Conservation (phyloP, 2,888 invertebrate species). For the Pocota personata region DNA sequence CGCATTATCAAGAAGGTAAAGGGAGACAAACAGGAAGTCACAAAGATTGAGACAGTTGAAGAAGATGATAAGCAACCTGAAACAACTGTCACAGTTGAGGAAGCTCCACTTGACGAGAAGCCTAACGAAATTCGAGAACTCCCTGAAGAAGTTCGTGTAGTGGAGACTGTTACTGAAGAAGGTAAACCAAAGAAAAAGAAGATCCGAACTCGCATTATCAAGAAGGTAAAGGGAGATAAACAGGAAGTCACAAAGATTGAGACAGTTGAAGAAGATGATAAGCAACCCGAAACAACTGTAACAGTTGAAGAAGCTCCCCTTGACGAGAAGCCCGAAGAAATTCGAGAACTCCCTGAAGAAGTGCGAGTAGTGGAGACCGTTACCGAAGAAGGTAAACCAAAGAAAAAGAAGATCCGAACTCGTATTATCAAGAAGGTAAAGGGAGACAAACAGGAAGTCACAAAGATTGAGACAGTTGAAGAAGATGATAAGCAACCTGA, state of each 20-base stretch:
- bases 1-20: background rate
- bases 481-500: slow-evolving; percentile 35
- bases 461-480: slow-evolving; percentile 30
- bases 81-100: slow-evolving; percentile 18
- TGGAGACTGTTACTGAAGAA: slow-evolving; percentile 5
- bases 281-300: slow-evolving; percentile 78
- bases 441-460: slow-evolving; percentile 39
- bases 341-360: slow-evolving; percentile 10
- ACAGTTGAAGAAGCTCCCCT: background rate
- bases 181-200: slow-evolving; percentile 64
- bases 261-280: slow-evolving; percentile 83
- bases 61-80: slow-evolving; percentile 12
- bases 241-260: slow-evolving; percentile 82
- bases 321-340: slow-evolving; percentile 3
- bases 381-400: slow-evolving; percentile 29
- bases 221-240: slow-evolving; percentile 80
- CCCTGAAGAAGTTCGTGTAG: background rate
- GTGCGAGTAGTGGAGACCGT: background rate
- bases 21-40: slow-evolving; percentile 15
- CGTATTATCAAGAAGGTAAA: slow-evolving; percentile 29
- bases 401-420: slow-evolving; percentile 27
- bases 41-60: slow-evolving; percentile 15
- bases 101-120: slow-evolving; percentile 4
- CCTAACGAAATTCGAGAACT: slow-evolving; percentile 72
- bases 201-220: slow-evolving; percentile 82